These are phyloP conservation scores for Esperia sulphurella DNA, from an alignment of 2,888 invertebrate species.

Conservation along the genomic window DNA sequence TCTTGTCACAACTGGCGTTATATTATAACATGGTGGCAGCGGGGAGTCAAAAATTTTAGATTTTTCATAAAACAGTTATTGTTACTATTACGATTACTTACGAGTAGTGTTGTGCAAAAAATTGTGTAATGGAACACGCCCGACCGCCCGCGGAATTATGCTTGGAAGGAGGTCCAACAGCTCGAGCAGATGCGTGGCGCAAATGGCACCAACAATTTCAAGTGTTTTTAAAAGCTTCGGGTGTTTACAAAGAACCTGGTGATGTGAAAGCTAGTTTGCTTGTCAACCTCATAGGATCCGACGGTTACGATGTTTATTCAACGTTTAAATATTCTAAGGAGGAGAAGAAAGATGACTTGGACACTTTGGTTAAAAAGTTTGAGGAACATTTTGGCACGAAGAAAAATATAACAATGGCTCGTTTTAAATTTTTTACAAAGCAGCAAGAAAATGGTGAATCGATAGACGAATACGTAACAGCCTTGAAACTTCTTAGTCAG, in stretches of 20 bases:
- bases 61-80: too few relatives aligned
- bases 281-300: conserved; percentile 20
- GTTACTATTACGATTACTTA: too few relatives aligned
- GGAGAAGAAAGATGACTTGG: conserved; percentile 13
- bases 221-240: conserved; percentile 10
- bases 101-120: too few relatives aligned
- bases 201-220: conserved; percentile 7
- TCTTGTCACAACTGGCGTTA: too few relatives aligned
- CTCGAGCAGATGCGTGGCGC: conserved; percentile 2
- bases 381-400: conserved; percentile 20
- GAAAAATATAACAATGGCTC: conserved; percentile 12
- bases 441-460: conserved; percentile 18
- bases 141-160: neutral
- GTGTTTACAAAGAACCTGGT: conserved; percentile 2
- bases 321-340: conserved; percentile 16
- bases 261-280: neutral
- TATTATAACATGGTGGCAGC: too few relatives aligned
- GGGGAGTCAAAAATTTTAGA: too few relatives aligned
- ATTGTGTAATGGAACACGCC: neutral
- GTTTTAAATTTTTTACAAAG: conserved; percentile 21
- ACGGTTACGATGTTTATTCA: conserved; percentile 16
- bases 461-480: conserved; percentile 20
- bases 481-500: conserved; percentile 17
- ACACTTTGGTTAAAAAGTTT: conserved; percentile 15
- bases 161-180: neutral